Evolutionary conservation across 2,113 vertebrate genomes (phyloP).

Genomic region (Mungos mungo): DNA sequence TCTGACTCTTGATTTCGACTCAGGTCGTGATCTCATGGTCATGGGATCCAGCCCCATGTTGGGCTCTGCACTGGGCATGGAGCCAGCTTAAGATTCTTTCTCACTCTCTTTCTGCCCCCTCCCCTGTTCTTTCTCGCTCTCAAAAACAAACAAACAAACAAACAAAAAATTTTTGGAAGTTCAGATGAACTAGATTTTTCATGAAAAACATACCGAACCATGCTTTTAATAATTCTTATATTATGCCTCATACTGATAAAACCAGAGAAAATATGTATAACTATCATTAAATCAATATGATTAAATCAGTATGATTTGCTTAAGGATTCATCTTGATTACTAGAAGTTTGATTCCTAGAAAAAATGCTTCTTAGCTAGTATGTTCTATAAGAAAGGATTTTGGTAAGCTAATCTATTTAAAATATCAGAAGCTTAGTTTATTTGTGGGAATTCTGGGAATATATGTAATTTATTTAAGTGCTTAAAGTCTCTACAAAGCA

Average conservation of each 20-base stretch:
- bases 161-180: not conserved
- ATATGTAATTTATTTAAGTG: constrained; percentile 35
- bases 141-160: no score
- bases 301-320: not conserved
- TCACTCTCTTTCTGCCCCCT: no score
- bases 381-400: constrained; percentile 29
- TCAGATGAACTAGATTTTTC: constrained; percentile 8
- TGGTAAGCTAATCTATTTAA: not conserved
- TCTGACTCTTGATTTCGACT: no score
- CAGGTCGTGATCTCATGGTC: no score
- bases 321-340: not conserved
- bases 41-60: no score
- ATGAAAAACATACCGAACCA: not conserved
- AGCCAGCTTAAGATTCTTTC: no score
- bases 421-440: not conserved
- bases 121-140: no score
- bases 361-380: not conserved
- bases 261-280: not conserved
- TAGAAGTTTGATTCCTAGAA: not conserved
- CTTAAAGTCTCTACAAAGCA: constrained; percentile 38
- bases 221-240: not conserved
- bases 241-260: not conserved
- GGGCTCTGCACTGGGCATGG: no score
- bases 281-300: not conserved
- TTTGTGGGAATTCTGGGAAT: not conserved